These are phyloP conservation scores for Hypomecis atomaria DNA, from an alignment of 2,888 invertebrate genomes.

Conservation along the genomic window DNA sequence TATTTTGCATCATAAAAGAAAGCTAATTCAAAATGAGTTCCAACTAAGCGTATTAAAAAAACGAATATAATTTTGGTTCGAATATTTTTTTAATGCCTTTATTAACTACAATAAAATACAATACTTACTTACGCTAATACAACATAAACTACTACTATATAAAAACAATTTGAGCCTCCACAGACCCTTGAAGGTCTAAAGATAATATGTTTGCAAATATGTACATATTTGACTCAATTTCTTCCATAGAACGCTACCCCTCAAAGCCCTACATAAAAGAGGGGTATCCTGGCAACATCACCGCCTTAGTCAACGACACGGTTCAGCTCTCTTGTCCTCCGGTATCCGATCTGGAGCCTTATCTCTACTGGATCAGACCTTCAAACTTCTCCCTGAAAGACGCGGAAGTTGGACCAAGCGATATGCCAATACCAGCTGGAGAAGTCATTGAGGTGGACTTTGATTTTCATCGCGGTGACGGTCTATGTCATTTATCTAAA, in stretches of 20 bases:
- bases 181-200: too few species aligned
- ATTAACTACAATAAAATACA: too few species aligned
- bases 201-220: background rate
- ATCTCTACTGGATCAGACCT: constrained; percentile 90
- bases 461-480: constrained; percentile 55
- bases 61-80: too few species aligned
- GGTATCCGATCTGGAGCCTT: constrained; percentile 93
- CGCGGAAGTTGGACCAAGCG: constrained; percentile 72
- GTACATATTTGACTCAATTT: constrained; percentile 12
- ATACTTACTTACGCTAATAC: too few species aligned
- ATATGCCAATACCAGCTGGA: constrained; percentile 71
- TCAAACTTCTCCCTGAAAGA: constrained; percentile 70
- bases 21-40: too few species aligned
- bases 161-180: too few species aligned
- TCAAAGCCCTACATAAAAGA: constrained; percentile 93
- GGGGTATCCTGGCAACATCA: constrained; percentile 92
- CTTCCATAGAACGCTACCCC: constrained; percentile 90
- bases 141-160: too few species aligned
- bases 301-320: constrained; percentile 89
- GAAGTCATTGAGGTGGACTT: constrained; percentile 72
- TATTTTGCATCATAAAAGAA: too few species aligned
- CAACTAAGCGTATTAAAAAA: too few species aligned
- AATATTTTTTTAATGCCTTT: too few species aligned
- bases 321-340: constrained; percentile 91
- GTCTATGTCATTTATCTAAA: constrained; percentile 4